Conservation (phyloP, 2,888 invertebrate species). For the Allolobophora icterica region DNA sequence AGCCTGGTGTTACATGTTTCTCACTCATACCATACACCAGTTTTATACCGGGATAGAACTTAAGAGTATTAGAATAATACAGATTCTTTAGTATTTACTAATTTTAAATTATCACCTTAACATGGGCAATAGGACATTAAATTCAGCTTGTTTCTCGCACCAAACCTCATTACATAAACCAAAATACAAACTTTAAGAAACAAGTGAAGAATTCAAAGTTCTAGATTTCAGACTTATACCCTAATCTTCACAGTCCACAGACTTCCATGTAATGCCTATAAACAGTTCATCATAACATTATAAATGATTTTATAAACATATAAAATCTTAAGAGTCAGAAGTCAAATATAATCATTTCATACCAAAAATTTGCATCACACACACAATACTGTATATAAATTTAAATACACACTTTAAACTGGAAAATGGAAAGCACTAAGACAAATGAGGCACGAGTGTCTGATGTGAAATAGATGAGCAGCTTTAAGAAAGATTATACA, state of each 20-base stretch:
- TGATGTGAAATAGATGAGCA: not conserved
- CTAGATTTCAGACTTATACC: not conserved
- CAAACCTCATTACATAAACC: not conserved
- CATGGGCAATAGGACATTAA: not conserved
- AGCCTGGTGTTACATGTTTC: no score
- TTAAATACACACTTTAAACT: not conserved
- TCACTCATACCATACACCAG: no score
- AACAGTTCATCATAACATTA: not conserved
- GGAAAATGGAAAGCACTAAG: not conserved
- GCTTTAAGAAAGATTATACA: not conserved
- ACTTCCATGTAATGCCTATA: not conserved
- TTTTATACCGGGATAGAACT: not conserved
- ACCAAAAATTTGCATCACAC: not conserved
- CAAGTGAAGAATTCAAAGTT: not conserved
- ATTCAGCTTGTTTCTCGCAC: not conserved
- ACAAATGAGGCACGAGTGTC: not conserved
- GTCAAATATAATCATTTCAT: not conserved
- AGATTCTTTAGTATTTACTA: not conserved
- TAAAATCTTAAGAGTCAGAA: not conserved
- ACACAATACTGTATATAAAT: not conserved
- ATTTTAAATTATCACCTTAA: not conserved
- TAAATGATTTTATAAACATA: constrained; percentile 17
- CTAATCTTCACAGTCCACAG: not conserved
- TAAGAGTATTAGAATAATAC: not conserved
- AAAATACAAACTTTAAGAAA: not conserved